Evolutionary conservation across 2,113 vertebrate species (phyloP).

Genomic region (Phrynocephalus versicolor): DNA sequence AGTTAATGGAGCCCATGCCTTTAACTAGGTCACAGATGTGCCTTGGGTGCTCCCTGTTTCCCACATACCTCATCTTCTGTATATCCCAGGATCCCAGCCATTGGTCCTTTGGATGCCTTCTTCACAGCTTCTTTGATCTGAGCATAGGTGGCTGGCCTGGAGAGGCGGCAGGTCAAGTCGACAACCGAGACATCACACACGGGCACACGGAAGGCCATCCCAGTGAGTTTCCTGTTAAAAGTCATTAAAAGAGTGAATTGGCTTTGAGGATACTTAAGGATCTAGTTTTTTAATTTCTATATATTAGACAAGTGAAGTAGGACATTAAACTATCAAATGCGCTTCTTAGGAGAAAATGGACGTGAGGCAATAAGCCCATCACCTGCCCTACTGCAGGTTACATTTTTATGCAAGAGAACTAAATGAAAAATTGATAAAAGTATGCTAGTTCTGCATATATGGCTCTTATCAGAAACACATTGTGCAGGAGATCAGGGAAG

Average conservation of each 20-base stretch:
- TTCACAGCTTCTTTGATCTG: slow-evolving; percentile 83
- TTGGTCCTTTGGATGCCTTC: slow-evolving; percentile 79
- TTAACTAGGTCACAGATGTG: neutral
- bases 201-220: slow-evolving; percentile 90
- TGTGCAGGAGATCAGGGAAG: neutral
- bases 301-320: no score
- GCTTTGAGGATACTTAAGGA: neutral
- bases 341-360: neutral
- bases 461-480: neutral
- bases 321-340: neutral
- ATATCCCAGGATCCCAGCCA: slow-evolving; percentile 88
- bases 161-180: slow-evolving; percentile 88
- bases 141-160: slow-evolving; percentile 74
- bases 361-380: neutral
- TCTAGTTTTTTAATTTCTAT: no score
- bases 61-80: slow-evolving; percentile 80
- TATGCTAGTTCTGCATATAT: no score
- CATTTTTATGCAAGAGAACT: neutral
- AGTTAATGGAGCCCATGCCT: neutral
- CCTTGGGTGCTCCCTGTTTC: neutral
- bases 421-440: no score
- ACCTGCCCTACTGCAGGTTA: neutral
- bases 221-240: slow-evolving; percentile 83
- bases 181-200: slow-evolving; percentile 88
- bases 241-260: neutral